These are phyloP conservation scores for Echinarachnius parma DNA, from an alignment of 53 echinoderm and acorn worm species.

Conservation along the genomic window DNA sequence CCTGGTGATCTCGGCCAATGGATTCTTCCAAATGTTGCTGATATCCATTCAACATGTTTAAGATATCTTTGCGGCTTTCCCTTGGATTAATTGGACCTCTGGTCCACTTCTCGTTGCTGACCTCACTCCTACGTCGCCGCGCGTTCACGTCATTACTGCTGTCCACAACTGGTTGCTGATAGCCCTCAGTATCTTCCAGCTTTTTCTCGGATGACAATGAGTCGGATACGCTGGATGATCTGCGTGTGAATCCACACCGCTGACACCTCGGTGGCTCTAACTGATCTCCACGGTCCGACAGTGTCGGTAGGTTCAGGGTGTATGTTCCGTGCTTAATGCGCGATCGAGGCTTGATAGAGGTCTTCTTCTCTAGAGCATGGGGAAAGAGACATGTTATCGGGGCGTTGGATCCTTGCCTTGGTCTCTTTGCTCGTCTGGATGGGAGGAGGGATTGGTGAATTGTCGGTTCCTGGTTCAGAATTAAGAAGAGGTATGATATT, in stretches of 20 bases:
- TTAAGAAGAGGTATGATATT: no score
- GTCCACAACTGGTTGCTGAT: not conserved
- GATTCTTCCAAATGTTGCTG: not conserved
- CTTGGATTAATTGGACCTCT: no score
- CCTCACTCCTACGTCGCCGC: no score
- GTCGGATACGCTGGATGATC: no score
- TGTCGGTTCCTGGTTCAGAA: not conserved
- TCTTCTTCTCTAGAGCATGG: conserved; percentile 1
- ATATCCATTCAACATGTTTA: no score
- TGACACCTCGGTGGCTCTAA: conserved; percentile 4
- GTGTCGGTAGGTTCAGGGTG: conserved; percentile 5
- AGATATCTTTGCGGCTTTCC: no score
- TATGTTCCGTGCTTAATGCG: conserved; percentile 33
- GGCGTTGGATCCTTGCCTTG: not conserved
- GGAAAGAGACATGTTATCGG: conserved; percentile 33
- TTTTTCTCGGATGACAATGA: not conserved
- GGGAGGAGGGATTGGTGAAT: no score
- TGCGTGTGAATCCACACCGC: conserved; percentile 9
- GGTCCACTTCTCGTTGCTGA: no score
- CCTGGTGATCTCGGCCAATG: not conserved
- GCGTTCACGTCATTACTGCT: no score
- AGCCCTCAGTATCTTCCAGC: not conserved
- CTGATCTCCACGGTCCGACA: not conserved
- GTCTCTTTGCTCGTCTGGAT: no score
- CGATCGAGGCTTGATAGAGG: not conserved